A percentile compares a stretch with the other conserved stretches of the same genome.
These are phyloP conservation scores for Atta colombica DNA, from an alignment of 1,140 invertebrate species.

Conservation along the genomic window DNA sequence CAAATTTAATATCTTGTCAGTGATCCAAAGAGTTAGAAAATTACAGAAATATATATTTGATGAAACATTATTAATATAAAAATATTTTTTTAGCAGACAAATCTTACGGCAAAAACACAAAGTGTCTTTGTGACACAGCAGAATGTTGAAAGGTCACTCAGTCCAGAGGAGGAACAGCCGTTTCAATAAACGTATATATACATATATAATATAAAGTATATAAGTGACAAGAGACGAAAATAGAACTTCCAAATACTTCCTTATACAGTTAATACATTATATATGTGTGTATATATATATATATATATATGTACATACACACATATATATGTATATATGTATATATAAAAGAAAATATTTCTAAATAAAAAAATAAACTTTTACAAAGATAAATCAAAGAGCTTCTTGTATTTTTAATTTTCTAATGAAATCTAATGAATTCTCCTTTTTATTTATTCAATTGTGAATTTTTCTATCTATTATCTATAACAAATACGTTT, in stretches of 20 bases:
- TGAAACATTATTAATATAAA: neutral
- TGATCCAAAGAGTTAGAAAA: neutral
- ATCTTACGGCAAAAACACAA: conserved; percentile 78
- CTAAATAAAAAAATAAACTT: conserved; percentile 43
- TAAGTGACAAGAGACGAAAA: conserved; percentile 24
- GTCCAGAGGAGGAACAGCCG: too few species aligned
- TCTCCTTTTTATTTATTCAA: conserved; percentile 1
- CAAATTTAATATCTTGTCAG: too few species aligned
- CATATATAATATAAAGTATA: conserved; percentile 12
- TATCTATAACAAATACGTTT: neutral
- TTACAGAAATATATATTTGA: neutral
- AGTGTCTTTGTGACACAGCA: conserved; percentile 81
- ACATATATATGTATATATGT: neutral
- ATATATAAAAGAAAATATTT: conserved; percentile 19
- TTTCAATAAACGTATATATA: neutral
- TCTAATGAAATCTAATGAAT: neutral
- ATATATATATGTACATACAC: too few species aligned
- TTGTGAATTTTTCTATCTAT: neutral
- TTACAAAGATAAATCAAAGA: neutral
- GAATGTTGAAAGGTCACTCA: conserved; percentile 74
- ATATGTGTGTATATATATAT: too few species aligned
- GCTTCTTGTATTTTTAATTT: neutral
- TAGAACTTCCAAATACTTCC: conserved; percentile 55
- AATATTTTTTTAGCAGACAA: conserved; percentile 71
- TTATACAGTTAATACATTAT: conserved; percentile 24